Evolutionary conservation across 1,140 invertebrate genomes (phyloP).

Genomic region (Nephotettix cincticeps): DNA sequence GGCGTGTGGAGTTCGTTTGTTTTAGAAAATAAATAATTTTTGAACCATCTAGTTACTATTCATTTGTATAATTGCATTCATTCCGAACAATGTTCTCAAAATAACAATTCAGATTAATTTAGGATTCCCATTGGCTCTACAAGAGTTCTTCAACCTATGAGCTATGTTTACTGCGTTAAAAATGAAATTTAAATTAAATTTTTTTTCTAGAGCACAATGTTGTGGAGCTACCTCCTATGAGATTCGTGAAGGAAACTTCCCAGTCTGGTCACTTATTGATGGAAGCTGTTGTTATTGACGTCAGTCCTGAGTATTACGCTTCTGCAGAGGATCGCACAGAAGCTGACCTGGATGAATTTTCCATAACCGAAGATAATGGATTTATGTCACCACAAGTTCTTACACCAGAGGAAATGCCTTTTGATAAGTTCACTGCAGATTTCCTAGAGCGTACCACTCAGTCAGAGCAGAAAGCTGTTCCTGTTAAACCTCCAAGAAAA

Average conservation of each 20-base stretch:
- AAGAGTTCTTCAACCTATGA: not conserved
- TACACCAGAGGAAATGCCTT: constrained; percentile 46
- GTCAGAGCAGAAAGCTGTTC: not conserved
- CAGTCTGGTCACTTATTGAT: constrained; percentile 82
- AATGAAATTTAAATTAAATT: not conserved
- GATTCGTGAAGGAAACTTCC: constrained; percentile 86
- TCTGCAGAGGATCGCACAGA: constrained; percentile 77
- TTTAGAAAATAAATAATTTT: no score
- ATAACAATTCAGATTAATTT: no score
- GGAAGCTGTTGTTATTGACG: constrained; percentile 89
- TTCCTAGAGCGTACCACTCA: constrained; percentile 42
- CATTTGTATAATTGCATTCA: no score
- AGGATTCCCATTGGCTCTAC: not conserved
- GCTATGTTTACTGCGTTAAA: no score
- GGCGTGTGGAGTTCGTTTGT: no score
- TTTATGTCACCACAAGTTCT: constrained; percentile 36
- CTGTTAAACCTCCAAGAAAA: constrained; percentile 26
- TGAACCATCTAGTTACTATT: no score
- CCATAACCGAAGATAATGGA: constrained; percentile 61
- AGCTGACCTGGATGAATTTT: constrained; percentile 82
- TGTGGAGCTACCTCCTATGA: constrained; percentile 81
- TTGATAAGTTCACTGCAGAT: constrained; percentile 47
- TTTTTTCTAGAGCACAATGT: constrained; percentile 69
- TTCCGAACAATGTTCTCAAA: no score
- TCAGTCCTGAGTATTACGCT: constrained; percentile 77